A percentile compares a stretch with the other conserved stretches of the same genome.
These are phyloP conservation scores for Thera obeliscata DNA, from an alignment of 2,888 invertebrate species.

Conservation along the genomic window DNA sequence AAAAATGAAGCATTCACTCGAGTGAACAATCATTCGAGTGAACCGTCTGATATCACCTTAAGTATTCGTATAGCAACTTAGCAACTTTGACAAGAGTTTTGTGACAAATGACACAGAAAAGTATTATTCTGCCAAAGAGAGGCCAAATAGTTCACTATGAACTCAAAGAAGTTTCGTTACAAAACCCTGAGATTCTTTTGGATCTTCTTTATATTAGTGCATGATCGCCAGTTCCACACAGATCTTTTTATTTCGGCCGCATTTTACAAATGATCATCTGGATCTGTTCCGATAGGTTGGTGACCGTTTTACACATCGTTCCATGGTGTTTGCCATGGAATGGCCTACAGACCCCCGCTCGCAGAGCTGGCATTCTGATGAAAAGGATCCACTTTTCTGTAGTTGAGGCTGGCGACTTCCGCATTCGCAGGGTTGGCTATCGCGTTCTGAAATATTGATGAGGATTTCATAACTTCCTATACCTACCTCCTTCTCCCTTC, in stretches of 20 bases:
- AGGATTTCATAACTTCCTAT: not conserved
- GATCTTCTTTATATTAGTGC: not conserved
- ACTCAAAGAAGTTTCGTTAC: not conserved
- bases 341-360: not conserved
- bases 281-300: constrained; percentile 51
- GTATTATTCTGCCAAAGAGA: not conserved
- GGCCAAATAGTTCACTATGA: not conserved
- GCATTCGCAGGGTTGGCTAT: not conserved
- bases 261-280: constrained; percentile 49
- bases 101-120: constrained; percentile 1
- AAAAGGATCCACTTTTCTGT: not conserved
- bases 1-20: no score
- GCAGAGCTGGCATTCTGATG: not conserved
- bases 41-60: no score
- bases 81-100: not conserved
- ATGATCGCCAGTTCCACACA: not conserved
- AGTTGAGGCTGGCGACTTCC: not conserved
- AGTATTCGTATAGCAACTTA: not conserved
- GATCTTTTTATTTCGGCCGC: constrained; percentile 13
- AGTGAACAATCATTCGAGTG: no score
- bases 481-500: no score
- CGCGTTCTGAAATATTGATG: not conserved
- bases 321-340: constrained; percentile 37
- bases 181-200: not conserved
- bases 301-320: constrained; percentile 54